Conservation (phyloP, 1,140 invertebrate genomes). For the Cylas formicarius region DNA sequence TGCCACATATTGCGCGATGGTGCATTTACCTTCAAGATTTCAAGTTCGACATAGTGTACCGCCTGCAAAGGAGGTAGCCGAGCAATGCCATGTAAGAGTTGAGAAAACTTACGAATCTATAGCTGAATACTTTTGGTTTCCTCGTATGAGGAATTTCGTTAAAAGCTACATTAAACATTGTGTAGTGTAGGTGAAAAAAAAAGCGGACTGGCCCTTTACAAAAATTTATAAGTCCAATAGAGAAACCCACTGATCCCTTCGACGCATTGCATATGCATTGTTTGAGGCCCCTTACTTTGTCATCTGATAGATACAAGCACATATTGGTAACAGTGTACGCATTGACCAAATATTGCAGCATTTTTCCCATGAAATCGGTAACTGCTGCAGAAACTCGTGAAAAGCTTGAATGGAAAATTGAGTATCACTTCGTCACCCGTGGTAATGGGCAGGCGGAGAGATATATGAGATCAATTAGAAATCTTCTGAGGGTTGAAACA, state of each 20-base stretch:
- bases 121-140: slow-evolving; percentile 15
- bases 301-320: no score
- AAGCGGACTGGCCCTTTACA: slow-evolving; percentile 13
- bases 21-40: slow-evolving; percentile 37
- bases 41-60: slow-evolving; percentile 27
- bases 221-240: slow-evolving; percentile 5
- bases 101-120: slow-evolving; percentile 16
- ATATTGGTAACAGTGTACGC: slow-evolving; percentile 12
- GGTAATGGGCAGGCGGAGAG: slow-evolving; percentile 36
- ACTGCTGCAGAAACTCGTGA: slow-evolving; percentile 4
- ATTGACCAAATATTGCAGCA: slow-evolving; percentile 11
- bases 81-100: slow-evolving; percentile 22
- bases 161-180: slow-evolving; percentile 11
- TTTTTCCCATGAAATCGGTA: slow-evolving; percentile 1
- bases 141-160: slow-evolving; percentile 8
- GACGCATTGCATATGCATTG: slow-evolving; percentile 11
- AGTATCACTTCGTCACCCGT: slow-evolving; percentile 7
- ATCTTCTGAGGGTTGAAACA: slow-evolving; percentile 31
- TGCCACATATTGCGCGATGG: slow-evolving; percentile 37
- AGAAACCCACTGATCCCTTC: slow-evolving; percentile 17
- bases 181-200: slow-evolving; percentile 11
- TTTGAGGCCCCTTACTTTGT: slow-evolving; percentile 15
- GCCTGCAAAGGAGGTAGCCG: slow-evolving; percentile 22
- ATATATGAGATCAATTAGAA: slow-evolving; percentile 34
- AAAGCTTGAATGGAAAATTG: slow-evolving; percentile 1